Percentiles rank a stretch among this genome's conserved stretches.
These are phyloP conservation scores for Sinopyrophorus schimmeli DNA, from an alignment of 2,888 invertebrate species.

Conservation along the genomic window DNA sequence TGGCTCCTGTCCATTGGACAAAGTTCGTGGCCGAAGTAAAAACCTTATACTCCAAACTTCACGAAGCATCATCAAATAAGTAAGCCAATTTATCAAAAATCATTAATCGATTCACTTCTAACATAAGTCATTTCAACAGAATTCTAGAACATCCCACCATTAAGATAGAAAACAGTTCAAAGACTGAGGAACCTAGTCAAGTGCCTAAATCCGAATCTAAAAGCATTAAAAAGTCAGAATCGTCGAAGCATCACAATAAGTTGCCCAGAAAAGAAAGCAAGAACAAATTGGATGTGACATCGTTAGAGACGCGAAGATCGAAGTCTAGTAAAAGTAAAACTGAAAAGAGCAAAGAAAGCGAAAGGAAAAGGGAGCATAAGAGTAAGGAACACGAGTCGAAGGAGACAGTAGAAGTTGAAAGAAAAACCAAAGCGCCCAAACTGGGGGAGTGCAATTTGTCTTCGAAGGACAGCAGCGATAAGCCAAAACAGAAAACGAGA, in stretches of 20 bases:
- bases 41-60: conserved; percentile 47
- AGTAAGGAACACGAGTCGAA: conserved; percentile 16
- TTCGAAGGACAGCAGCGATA: conserved; percentile 9
- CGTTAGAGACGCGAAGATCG: conserved; percentile 23
- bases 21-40: conserved; percentile 46
- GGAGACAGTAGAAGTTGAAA: conserved; percentile 4
- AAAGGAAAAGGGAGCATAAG: conserved; percentile 17
- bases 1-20: conserved; percentile 47
- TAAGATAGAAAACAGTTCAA: conserved; percentile 51
- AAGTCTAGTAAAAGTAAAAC: conserved; percentile 22
- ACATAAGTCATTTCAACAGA: conserved; percentile 4
- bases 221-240: conserved; percentile 47
- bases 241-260: conserved; percentile 14
- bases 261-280: conserved; percentile 23
- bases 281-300: conserved; percentile 27
- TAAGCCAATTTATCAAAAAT: conserved; percentile 25
- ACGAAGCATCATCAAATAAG: conserved; percentile 43
- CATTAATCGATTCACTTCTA: background rate
- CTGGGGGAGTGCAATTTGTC: conserved; percentile 13
- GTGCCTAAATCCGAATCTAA: conserved; percentile 43
- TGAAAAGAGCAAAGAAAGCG: conserved; percentile 12
- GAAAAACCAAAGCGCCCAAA: conserved; percentile 15
- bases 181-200: conserved; percentile 41
- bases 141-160: conserved; percentile 46
- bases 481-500: conserved; percentile 9